Evolutionary conservation across 2,797 vertebrate species (phyloP).

Genomic region (Hydrocynus forskahlii): DNA sequence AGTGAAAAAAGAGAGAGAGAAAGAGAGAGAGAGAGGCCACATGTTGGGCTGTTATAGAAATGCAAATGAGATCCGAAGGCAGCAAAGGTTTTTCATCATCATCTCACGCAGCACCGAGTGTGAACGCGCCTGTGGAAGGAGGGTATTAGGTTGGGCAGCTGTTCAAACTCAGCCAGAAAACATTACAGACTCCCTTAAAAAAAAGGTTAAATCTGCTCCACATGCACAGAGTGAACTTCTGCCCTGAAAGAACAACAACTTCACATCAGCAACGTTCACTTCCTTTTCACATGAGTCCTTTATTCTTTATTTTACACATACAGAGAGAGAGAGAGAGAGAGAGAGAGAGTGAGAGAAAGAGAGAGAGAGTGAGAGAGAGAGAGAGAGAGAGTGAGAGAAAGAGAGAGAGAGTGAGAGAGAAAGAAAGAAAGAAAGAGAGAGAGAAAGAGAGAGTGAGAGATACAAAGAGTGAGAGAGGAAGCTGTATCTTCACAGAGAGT

Average conservation of each 20-base stretch:
- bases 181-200: no score
- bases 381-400: background rate
- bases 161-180: no score
- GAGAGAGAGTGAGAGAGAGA: background rate
- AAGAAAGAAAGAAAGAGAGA: background rate
- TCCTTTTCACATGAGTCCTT: slow-evolving; percentile 26
- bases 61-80: background rate
- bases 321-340: no score
- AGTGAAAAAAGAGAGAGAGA: background rate
- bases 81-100: background rate
- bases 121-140: no score
- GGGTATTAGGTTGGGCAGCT: no score
- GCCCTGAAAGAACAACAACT: background rate
- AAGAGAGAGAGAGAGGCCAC: background rate
- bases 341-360: slow-evolving; percentile 27
- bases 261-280: background rate
- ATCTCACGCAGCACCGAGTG: no score
- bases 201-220: background rate
- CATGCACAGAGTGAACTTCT: slow-evolving; percentile 2
- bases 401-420: background rate
- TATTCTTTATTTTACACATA: slow-evolving; percentile 11
- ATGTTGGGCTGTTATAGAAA: background rate
- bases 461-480: no score
- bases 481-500: no score
- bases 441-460: background rate